phyloP scores from a whole-genome alignment of 1,140 invertebrate genomes.

The Brachionus paranguensis region DNA sequence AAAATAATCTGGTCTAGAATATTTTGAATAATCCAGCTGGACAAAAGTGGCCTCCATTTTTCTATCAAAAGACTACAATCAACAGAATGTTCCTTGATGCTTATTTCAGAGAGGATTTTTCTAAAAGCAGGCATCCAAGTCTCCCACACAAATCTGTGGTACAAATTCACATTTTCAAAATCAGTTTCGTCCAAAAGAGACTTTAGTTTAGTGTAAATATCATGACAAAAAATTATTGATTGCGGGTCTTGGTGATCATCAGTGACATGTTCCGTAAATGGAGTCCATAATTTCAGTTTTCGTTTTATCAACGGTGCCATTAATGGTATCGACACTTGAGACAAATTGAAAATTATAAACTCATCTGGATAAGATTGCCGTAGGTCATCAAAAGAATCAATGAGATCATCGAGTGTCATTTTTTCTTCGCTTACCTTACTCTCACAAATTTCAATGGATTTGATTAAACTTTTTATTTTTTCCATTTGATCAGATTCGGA shows the following conservation, averaged over 20 bases:
- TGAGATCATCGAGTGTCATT: background rate
- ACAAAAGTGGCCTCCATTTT: constrained; percentile 71
- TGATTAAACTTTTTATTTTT: constrained; percentile 67
- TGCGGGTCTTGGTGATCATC: constrained; percentile 40
- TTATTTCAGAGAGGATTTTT: constrained; percentile 63
- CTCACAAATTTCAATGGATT: constrained; percentile 62
- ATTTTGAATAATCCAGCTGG: constrained; percentile 74
- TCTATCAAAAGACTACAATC: constrained; percentile 72
- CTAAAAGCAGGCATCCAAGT: constrained; percentile 77
- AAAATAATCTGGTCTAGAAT: constrained; percentile 74
- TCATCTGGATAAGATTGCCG: constrained; percentile 2
- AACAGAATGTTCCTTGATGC: constrained; percentile 60
- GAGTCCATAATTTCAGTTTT: background rate
- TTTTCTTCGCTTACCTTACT: background rate
- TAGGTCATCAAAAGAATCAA: background rate
- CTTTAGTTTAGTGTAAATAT: background rate
- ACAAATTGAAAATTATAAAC: constrained; percentile 26
- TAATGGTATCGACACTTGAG: background rate
- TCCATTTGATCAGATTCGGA: constrained; percentile 70
- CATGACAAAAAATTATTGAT: background rate
- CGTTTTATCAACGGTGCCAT: background rate
- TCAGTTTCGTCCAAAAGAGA: constrained; percentile 39
- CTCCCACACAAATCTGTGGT: constrained; percentile 75
- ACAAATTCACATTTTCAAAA: constrained; percentile 63
- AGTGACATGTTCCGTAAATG: background rate